These are phyloP conservation scores for Calycopis cecrops DNA, from an alignment of 1,140 invertebrate genomes.

Conservation along the genomic window DNA sequence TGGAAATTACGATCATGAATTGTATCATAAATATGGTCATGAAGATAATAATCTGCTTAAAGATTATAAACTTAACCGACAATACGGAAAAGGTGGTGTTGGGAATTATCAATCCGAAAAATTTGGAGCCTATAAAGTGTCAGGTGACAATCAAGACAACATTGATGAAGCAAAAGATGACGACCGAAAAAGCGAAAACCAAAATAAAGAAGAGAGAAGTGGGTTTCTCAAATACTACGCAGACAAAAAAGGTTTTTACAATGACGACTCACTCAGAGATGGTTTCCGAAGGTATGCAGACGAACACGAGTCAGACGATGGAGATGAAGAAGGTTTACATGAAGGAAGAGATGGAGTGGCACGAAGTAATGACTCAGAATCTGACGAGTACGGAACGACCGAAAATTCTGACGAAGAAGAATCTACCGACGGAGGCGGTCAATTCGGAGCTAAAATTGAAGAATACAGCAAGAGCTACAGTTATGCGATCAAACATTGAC, in stretches of 20 bases:
- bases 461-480: conserved; percentile 58
- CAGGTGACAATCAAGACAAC: conserved; percentile 34
- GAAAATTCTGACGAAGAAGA: conserved; percentile 63
- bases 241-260: conserved; percentile 82
- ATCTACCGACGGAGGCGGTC: conserved; percentile 51
- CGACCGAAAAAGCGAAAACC: conserved; percentile 78
- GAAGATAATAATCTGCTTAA: conserved; percentile 58
- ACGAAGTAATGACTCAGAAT: conserved; percentile 62
- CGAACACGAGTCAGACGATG: conserved; percentile 55
- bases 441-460: conserved; percentile 60
- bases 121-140: conserved; percentile 48
- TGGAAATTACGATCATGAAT: conserved; percentile 40
- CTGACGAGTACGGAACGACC: conserved; percentile 50
- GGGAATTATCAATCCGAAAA: conserved; percentile 55
- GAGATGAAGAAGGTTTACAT: conserved; percentile 68
- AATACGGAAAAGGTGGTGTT: conserved; percentile 51
- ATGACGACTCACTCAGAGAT: conserved; percentile 63
- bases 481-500: conserved; percentile 54
- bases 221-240: conserved; percentile 82
- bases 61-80: conserved; percentile 48
- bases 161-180: conserved; percentile 61
- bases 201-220: conserved; percentile 78
- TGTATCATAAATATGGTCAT: conserved; percentile 41
- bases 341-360: conserved; percentile 67
- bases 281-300: conserved; percentile 75